Conservation (phyloP, 35 echinoderm and acorn worm genomes). For the Lytechinus pictus region DNA sequence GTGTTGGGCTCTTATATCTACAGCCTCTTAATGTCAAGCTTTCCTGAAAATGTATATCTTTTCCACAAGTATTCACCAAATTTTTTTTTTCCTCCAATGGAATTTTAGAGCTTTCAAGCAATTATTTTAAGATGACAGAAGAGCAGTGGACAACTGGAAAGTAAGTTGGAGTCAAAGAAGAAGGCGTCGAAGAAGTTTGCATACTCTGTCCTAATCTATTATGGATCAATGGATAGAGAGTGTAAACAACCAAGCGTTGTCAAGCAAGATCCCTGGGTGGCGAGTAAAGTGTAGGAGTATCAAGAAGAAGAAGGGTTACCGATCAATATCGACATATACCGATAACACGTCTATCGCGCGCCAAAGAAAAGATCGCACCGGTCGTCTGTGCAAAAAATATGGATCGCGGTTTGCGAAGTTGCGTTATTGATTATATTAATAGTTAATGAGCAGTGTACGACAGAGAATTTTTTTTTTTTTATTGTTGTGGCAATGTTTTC, state of each 20-base stretch:
- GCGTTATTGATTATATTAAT: background rate
- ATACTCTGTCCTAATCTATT: slow-evolving; percentile 21
- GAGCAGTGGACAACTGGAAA: background rate
- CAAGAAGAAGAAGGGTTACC: background rate
- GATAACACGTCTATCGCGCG: background rate
- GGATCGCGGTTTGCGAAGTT: background rate
- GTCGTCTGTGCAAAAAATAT: background rate
- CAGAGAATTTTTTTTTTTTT: background rate
- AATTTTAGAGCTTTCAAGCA: background rate
- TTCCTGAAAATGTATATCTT: background rate
- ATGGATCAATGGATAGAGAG: slow-evolving; percentile 21
- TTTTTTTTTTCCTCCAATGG: background rate
- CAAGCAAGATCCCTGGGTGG: slow-evolving; percentile 3
- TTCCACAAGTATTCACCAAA: background rate
- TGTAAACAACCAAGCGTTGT: slow-evolving; percentile 37
- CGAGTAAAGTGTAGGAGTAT: background rate
- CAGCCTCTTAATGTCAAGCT: background rate
- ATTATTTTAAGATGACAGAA: background rate
- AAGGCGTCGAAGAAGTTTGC: background rate
- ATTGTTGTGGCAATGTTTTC: background rate
- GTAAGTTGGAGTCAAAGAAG: background rate
- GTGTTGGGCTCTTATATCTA: background rate
- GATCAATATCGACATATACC: background rate
- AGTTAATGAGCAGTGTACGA: background rate
- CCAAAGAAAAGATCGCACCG: background rate